These are phyloP conservation scores for Microcaecilia unicolor DNA, from an alignment of 2,797 vertebrate species.

Conservation along the genomic window DNA sequence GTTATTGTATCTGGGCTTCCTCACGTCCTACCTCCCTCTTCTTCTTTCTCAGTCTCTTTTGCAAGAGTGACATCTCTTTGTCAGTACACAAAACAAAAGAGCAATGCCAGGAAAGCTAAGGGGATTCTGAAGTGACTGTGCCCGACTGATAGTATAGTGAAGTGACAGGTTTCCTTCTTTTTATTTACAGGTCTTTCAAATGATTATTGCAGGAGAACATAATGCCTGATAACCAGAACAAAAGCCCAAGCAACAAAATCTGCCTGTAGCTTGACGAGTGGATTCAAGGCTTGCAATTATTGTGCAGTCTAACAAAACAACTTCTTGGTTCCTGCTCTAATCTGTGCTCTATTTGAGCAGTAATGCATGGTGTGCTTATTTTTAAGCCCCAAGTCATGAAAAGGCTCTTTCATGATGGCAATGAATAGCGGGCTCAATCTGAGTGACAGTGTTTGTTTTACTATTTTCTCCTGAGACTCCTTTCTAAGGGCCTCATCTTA, in stretches of 20 bases:
- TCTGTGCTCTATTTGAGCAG: background rate
- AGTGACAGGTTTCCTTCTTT: constrained; percentile 1
- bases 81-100: background rate
- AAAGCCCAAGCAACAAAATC: fast-evolving
- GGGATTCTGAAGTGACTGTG: background rate
- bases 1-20: no score
- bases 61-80: background rate
- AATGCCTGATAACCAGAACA: background rate
- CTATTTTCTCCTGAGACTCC: no score
- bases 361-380: background rate
- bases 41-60: background rate
- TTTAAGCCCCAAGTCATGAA: no score
- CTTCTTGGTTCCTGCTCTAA: fast-evolving
- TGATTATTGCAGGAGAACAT: background rate
- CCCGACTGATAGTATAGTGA: background rate
- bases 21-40: background rate
- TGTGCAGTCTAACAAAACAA: background rate
- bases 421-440: no score
- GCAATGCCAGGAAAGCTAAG: background rate
- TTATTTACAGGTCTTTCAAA: background rate
- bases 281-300: background rate
- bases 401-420: no score
- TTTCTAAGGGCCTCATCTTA: no score
- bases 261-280: fast-evolving
- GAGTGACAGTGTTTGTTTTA: no score